Evolutionary conservation across 2,113 vertebrate genomes (phyloP), one percentile per base, ranked within the genome.

Genomic region (Ornithorhynchus anatinus): DNA sequence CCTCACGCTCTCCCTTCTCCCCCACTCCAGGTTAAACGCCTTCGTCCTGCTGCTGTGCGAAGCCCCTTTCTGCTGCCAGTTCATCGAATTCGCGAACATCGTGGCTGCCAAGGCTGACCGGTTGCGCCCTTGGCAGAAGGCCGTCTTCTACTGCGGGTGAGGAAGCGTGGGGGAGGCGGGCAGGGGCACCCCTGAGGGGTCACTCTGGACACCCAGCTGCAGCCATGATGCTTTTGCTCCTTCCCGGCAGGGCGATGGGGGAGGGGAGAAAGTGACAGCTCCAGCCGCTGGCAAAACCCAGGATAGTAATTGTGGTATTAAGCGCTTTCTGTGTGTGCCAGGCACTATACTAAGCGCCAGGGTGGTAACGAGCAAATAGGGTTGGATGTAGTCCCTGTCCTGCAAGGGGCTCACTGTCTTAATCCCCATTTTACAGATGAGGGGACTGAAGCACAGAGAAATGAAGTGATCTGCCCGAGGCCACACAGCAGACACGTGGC

Each of bases 21-120:
- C 8, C 36, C 66, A 25, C 45, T 0, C 0, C 75, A 83, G 98
- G 92, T 91, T 96, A 88, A 98, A 94, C 0, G 97, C 97, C 65
- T 97, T 95, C 3, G 43, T 98, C 48, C 89, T 99, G 58, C 91
- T 99, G 88, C 92, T 99, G 47, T 99, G 97, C 0, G 98, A 99
- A 82, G 97, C 94, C 1, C 98, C 98, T 0, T 99, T 98, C 91
- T 99, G 98, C 77, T 99, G 98, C 90, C 97, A 96, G 92, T 99
- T 99, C 39, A 82, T 99, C 1, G 97, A 99, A 87, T 99, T 97
- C 45, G 98, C 98, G 1, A 97, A 97, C 8, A 85, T 81, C 0
- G 84, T 97, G 17, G 92, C 96, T 0, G 88, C 88, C 1, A 90
- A 92, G 29, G 95, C 94, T 0, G 97, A 99, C 85, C 79, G 84